Conservation (phyloP, 2,113 vertebrate species). For the Lasiurus cinereus region DNA sequence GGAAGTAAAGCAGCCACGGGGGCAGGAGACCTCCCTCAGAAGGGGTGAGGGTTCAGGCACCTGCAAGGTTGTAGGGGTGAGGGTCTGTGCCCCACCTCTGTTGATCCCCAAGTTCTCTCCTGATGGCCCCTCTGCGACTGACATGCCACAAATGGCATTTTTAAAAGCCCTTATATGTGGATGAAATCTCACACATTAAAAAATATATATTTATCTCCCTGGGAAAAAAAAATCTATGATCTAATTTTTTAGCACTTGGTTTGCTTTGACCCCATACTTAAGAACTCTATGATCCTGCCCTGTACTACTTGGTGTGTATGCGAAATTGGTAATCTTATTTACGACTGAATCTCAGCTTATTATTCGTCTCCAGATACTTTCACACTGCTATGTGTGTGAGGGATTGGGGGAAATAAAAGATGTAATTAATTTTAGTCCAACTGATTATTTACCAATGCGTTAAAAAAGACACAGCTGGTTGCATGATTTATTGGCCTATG, state of each 20-base stretch:
- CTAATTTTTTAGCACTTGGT: neutral
- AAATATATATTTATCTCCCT: neutral
- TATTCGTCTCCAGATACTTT: slow-evolving; percentile 27
- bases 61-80: no score
- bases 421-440: slow-evolving; percentile 60
- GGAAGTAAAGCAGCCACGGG: no score
- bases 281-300: neutral
- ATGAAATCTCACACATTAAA: neutral
- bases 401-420: neutral
- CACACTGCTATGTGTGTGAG: neutral
- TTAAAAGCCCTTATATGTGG: neutral
- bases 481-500: slow-evolving; percentile 52
- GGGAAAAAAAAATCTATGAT: neutral
- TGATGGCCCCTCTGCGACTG: neutral
- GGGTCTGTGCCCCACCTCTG: no score
- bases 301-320: neutral
- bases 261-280: neutral
- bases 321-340: slow-evolving; percentile 18
- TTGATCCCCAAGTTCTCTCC: no score
- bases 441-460: slow-evolving; percentile 63
- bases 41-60: no score
- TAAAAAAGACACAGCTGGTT: slow-evolving; percentile 46
- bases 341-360: slow-evolving; percentile 33
- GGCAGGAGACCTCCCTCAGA: no score
- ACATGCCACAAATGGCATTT: slow-evolving; percentile 8